Conservation (phyloP, 2,888 invertebrate species). For the Catocala sponsa region DNA sequence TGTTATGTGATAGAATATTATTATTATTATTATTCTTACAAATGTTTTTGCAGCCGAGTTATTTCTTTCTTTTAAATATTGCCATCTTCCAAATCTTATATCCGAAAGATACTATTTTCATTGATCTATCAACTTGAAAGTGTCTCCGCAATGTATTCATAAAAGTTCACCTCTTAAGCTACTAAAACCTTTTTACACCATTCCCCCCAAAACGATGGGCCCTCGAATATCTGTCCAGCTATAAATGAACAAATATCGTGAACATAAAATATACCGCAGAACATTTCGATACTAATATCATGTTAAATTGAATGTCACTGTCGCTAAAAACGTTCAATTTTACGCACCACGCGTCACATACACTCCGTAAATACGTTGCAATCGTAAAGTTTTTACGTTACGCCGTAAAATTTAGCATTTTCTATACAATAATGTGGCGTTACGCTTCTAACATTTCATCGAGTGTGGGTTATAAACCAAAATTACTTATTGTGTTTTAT, state of each 20-base stretch:
- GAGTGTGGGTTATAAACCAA: constrained; percentile 30
- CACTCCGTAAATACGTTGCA: constrained; percentile 22
- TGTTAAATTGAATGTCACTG: constrained; percentile 41
- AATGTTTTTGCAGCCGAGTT: no score
- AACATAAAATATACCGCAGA: constrained; percentile 10
- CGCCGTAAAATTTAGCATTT: constrained; percentile 34
- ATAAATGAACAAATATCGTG: neutral
- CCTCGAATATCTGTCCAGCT: neutral
- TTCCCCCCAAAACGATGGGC: neutral
- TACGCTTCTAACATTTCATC: constrained; percentile 9
- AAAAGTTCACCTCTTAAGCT: no score
- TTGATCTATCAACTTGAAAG: no score
- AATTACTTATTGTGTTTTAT: constrained; percentile 28
- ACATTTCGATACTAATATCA: constrained; percentile 31
- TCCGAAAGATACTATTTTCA: no score
- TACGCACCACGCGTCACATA: constrained; percentile 10
- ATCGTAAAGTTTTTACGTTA: constrained; percentile 47
- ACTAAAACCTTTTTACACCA: neutral
- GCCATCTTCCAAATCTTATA: no score
- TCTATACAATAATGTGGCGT: constrained; percentile 15
- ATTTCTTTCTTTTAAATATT: no score
- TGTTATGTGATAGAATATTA: no score
- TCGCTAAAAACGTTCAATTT: constrained; percentile 32
- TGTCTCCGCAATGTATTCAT: no score
- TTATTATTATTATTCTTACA: no score